Evolutionary conservation across 2,113 vertebrate species (phyloP).

Genomic region (Chloropsis hardwickii): DNA sequence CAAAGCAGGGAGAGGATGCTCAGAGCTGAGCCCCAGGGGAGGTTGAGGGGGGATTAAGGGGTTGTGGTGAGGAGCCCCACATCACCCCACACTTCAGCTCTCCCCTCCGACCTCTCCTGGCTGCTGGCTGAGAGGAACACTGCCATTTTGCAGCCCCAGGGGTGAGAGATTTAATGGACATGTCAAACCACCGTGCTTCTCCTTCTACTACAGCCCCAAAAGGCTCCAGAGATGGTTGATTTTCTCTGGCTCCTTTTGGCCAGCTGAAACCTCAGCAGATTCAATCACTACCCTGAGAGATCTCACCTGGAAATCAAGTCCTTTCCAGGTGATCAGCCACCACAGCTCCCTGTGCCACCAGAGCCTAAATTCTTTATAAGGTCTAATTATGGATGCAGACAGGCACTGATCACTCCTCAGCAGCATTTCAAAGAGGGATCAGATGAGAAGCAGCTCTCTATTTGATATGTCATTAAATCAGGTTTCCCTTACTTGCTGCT

Average conservation of each 20-base stretch:
- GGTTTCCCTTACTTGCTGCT: neutral
- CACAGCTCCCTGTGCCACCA: neutral
- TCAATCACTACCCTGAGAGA: neutral
- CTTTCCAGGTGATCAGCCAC: neutral
- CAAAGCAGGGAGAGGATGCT: conserved; percentile 42
- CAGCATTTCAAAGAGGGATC: neutral
- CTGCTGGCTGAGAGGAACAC: neutral
- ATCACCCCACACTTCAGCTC: neutral
- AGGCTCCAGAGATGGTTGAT: neutral
- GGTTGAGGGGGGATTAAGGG: neutral
- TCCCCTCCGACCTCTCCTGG: rapidly evolving
- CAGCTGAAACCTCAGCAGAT: neutral
- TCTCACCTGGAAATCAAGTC: conserved; percentile 9
- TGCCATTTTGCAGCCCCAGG: neutral
- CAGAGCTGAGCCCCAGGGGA: neutral
- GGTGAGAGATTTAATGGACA: neutral
- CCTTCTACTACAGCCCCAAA: neutral
- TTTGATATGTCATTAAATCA: neutral
- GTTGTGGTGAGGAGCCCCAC: neutral
- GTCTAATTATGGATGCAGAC: conserved; percentile 5
- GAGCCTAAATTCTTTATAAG: neutral
- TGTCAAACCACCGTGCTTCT: neutral
- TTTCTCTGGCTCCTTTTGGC: neutral
- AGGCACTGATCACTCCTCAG: neutral
- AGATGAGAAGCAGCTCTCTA: neutral